Evolutionary conservation across 1,140 invertebrate genomes (phyloP).

Genomic region (Leptopilina clavipes): DNA sequence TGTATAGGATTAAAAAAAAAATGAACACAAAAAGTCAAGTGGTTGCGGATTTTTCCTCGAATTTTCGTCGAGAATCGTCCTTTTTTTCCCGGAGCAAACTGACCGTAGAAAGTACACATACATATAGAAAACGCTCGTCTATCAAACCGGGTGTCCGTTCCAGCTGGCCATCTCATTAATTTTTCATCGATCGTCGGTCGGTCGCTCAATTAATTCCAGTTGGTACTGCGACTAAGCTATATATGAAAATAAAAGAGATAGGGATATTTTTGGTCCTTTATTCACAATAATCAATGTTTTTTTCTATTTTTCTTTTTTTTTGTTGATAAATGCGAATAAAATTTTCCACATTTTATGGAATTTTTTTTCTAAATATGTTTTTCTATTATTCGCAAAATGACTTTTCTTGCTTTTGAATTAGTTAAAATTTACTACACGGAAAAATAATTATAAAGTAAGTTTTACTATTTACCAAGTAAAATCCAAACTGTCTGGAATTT

Average conservation of each 20-base stretch:
- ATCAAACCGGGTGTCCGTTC: slow-evolving; percentile 26
- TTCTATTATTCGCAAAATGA: too few species aligned
- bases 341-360: too few species aligned
- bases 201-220: slow-evolving; percentile 33
- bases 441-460: too few species aligned
- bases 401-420: too few species aligned
- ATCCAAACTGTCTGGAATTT: too few species aligned
- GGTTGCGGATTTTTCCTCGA: slow-evolving; percentile 13
- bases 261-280: not conserved
- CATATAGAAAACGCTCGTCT: slow-evolving; percentile 29
- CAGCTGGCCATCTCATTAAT: slow-evolving; percentile 34
- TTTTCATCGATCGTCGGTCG: slow-evolving; percentile 29
- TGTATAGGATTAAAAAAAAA: too few species aligned
- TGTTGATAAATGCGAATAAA: too few species aligned
- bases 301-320: too few species aligned
- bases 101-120: slow-evolving; percentile 25
- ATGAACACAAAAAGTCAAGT: slow-evolving; percentile 1
- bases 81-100: slow-evolving; percentile 23
- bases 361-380: not conserved
- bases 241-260: slow-evolving; percentile 30
- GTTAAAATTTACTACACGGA: too few species aligned
- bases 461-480: too few species aligned
- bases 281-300: not conserved
- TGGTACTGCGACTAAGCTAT: slow-evolving; percentile 18
- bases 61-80: slow-evolving; percentile 16